A percentile compares a stretch with the other conserved stretches of the same genome.
Evolutionary conservation across 2,888 invertebrate genomes (phyloP).

Genomic region (Drosophila cognata): DNA sequence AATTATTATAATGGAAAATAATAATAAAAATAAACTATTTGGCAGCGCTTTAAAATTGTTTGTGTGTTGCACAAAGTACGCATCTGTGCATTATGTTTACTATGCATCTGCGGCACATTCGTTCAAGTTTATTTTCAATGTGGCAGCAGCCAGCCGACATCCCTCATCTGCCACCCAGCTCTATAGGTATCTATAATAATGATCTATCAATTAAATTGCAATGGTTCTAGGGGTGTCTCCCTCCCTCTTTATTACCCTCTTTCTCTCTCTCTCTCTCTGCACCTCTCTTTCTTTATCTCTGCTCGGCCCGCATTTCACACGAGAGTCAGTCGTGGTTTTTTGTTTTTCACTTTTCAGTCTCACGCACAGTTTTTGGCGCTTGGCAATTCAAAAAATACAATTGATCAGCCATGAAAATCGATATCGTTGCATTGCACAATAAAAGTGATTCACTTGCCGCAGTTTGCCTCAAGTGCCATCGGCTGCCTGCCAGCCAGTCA

Average conservation of each 20-base stretch:
- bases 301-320: constrained; percentile 53
- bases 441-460: constrained; percentile 70
- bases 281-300: not conserved
- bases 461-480: constrained; percentile 46
- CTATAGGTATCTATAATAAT: constrained; percentile 25
- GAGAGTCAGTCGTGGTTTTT: constrained; percentile 16
- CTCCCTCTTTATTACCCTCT: not conserved
- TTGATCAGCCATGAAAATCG: constrained; percentile 55
- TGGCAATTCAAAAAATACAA: constrained; percentile 59
- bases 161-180: constrained; percentile 6
- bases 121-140: constrained; percentile 6
- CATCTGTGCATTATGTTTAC: constrained; percentile 4
- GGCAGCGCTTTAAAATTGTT: not conserved
- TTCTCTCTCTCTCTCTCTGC: not conserved
- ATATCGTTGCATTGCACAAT: constrained; percentile 55
- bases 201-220: constrained; percentile 47
- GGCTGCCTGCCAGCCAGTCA: constrained; percentile 1
- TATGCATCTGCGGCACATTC: constrained; percentile 14
- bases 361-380: constrained; percentile 23
- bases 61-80: constrained; percentile 2
- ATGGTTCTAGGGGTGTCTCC: constrained; percentile 7
- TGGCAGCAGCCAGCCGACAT: constrained; percentile 9
- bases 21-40: not conserved
- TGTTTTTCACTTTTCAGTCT: constrained; percentile 16
- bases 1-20: not conserved